Conservation (phyloP, 2,888 invertebrate species). For the Coelopa pilipes region DNA sequence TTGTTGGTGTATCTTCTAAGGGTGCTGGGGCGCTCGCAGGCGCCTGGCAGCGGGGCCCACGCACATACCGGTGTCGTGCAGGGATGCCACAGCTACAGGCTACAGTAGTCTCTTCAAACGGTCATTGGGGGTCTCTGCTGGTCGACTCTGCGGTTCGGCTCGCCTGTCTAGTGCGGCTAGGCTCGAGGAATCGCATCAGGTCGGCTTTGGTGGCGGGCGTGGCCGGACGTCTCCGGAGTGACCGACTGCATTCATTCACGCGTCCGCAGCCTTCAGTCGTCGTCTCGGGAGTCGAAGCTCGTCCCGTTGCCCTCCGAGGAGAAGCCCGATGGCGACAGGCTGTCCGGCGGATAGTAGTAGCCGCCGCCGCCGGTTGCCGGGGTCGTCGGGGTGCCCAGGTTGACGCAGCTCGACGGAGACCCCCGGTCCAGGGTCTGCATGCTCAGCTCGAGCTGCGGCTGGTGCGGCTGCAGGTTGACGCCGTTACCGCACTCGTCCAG, state of each 20-base stretch:
- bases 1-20: too few relatives aligned
- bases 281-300: constrained; percentile 78
- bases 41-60: too few relatives aligned
- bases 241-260: too few relatives aligned
- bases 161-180: too few relatives aligned
- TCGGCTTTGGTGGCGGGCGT: too few relatives aligned
- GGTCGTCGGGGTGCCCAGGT: constrained; percentile 53
- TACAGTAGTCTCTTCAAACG: background rate
- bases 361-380: constrained; percentile 57
- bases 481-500: constrained; percentile 45
- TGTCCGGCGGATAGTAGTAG: constrained; percentile 76
- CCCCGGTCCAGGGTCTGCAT: constrained; percentile 67
- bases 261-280: constrained; percentile 73
- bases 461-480: constrained; percentile 27
- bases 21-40: too few relatives aligned
- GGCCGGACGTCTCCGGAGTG: too few relatives aligned
- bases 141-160: too few relatives aligned
- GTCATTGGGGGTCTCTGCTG: too few relatives aligned
- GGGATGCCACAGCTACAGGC: background rate
- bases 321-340: constrained; percentile 78
- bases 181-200: too few relatives aligned
- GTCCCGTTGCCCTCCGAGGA: constrained; percentile 78
- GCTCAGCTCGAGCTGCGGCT: constrained; percentile 60
- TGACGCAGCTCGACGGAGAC: constrained; percentile 42
- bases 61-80: background rate